Evolutionary conservation across 2,888 invertebrate genomes (phyloP).

Genomic region (Eupeodes latifasciatus): DNA sequence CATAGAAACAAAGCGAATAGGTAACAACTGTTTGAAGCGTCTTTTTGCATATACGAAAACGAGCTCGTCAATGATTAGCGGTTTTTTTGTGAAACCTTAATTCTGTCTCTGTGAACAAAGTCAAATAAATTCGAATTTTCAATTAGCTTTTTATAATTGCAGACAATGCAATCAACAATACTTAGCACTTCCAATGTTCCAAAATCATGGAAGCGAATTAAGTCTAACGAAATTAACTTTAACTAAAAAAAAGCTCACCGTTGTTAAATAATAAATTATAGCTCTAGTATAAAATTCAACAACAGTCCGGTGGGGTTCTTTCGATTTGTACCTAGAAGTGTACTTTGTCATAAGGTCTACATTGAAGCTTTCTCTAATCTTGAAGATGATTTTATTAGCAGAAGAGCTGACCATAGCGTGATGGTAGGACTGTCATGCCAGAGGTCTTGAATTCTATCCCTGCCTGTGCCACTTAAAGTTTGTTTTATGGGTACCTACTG

Average conservation of each 20-base stretch:
- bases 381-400: too few species aligned
- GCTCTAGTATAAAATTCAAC: too few species aligned
- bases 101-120: slow-evolving; percentile 31
- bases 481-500: too few species aligned
- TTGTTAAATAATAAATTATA: background rate
- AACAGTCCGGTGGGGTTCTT: background rate
- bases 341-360: background rate
- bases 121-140: slow-evolving; percentile 47
- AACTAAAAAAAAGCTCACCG: background rate
- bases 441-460: too few species aligned
- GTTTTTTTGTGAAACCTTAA: slow-evolving; percentile 38
- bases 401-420: too few species aligned
- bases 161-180: slow-evolving; percentile 44
- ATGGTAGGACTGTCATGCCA: too few species aligned
- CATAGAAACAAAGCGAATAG: slow-evolving; percentile 10
- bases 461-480: too few species aligned
- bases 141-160: slow-evolving; percentile 43
- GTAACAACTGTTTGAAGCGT: slow-evolving; percentile 30
- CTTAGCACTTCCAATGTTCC: background rate
- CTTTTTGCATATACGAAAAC: slow-evolving; percentile 25
- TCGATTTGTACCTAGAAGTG: background rate
- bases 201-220: background rate
- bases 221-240: background rate
- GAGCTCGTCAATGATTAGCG: slow-evolving; percentile 37
- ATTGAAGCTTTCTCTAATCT: background rate